phyloP scores from a whole-genome alignment of 2,888 invertebrate species.

The Diabrotica balteata region DNA sequence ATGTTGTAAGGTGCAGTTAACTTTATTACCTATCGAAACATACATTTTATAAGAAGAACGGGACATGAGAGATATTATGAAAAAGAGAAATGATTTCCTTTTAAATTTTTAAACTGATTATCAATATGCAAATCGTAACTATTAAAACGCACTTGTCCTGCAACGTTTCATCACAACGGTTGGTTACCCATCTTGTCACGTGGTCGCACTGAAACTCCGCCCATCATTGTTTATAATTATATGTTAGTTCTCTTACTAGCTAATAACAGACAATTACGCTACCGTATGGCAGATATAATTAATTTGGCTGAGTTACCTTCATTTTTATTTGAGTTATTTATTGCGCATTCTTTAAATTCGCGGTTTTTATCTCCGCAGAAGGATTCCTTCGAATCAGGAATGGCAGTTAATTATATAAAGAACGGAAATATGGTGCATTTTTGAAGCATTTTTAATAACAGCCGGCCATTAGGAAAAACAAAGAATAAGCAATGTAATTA shows the following conservation, averaged over 20 bases:
- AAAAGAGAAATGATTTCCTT: too few species aligned
- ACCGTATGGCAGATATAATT: slow-evolving; percentile 56
- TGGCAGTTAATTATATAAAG: slow-evolving; percentile 4
- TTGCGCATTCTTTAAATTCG: slow-evolving; percentile 36
- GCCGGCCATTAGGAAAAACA: not conserved
- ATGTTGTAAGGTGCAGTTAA: too few species aligned
- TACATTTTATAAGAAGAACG: too few species aligned
- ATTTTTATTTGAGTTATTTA: slow-evolving; percentile 36
- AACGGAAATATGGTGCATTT: too few species aligned
- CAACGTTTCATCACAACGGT: slow-evolving; percentile 12
- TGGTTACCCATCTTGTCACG: slow-evolving; percentile 32
- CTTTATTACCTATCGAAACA: too few species aligned
- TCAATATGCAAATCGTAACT: too few species aligned
- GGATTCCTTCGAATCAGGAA: slow-evolving; percentile 3
- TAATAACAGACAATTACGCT: slow-evolving; percentile 58
- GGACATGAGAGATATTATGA: too few species aligned
- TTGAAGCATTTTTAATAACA: too few species aligned
- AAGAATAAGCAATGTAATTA: slow-evolving; percentile 3
- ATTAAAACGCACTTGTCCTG: too few species aligned
- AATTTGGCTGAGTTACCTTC: slow-evolving; percentile 42
- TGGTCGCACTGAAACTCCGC: slow-evolving; percentile 45
- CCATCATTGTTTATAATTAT: slow-evolving; percentile 59
- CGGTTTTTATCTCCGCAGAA: slow-evolving; percentile 12
- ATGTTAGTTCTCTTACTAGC: slow-evolving; percentile 51
- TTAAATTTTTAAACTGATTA: too few species aligned